Conservation (phyloP, 2,888 invertebrate genomes). For the Sussaba pulchella region DNA sequence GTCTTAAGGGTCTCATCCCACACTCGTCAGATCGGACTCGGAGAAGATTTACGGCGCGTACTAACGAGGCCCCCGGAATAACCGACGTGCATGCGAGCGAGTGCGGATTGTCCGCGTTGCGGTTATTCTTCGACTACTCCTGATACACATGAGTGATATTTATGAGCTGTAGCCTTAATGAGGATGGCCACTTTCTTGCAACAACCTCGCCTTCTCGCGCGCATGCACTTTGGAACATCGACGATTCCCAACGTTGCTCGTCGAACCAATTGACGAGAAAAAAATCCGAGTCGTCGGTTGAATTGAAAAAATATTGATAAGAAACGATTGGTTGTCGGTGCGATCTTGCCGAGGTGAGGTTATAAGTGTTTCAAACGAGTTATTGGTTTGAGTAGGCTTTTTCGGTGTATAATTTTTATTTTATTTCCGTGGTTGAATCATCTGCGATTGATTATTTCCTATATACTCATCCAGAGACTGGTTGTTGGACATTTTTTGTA, state of each 20-base stretch:
- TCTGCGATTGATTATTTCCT: too few relatives aligned
- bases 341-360: too few relatives aligned
- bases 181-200: conserved; percentile 71
- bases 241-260: conserved; percentile 29
- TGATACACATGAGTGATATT: conserved; percentile 78
- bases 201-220: conserved; percentile 40
- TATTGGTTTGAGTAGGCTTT: too few relatives aligned
- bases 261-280: conserved; percentile 7
- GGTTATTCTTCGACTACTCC: conserved; percentile 59
- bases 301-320: too few relatives aligned
- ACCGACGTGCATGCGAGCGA: conserved; percentile 60
- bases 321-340: too few relatives aligned
- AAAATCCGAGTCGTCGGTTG: background rate
- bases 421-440: too few relatives aligned
- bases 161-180: conserved; percentile 76
- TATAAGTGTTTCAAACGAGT: too few relatives aligned
- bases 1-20: conserved; percentile 73
- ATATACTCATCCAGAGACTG: too few relatives aligned
- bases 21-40: conserved; percentile 71
- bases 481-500: too few relatives aligned
- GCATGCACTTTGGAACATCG: conserved; percentile 38
- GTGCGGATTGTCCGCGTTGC: background rate
- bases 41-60: conserved; percentile 73
- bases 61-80: conserved; percentile 75
- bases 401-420: too few relatives aligned